Conservation (phyloP, 2,888 invertebrate genomes). For the Arctia plantaginis region DNA sequence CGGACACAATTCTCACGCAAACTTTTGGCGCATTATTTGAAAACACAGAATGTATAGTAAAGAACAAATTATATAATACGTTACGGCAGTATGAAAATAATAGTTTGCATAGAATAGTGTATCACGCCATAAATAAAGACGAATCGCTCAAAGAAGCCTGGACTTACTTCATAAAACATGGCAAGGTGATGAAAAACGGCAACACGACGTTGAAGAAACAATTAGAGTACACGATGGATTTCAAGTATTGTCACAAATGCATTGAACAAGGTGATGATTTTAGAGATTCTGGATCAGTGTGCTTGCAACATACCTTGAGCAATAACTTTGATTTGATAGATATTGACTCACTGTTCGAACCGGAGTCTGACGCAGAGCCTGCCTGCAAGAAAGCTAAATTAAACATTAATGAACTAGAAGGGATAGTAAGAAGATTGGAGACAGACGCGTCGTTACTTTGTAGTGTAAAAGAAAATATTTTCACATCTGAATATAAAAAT, state of each 20-base stretch:
- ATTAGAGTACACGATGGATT: conserved; percentile 39
- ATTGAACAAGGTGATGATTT: conserved; percentile 34
- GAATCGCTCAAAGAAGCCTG: conserved; percentile 51
- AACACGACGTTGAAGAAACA: conserved; percentile 44
- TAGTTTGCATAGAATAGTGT: conserved; percentile 53
- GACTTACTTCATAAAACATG: conserved; percentile 40
- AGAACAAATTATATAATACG: conserved; percentile 52
- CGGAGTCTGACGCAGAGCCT: conserved; percentile 66
- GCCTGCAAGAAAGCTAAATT: conserved; percentile 61
- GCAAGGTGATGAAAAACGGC: conserved; percentile 22
- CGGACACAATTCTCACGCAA: conserved; percentile 49
- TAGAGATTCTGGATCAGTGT: conserved; percentile 17
- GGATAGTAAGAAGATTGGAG: conserved; percentile 67
- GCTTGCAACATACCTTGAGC: conserved; percentile 42
- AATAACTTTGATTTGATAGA: conserved; percentile 73
- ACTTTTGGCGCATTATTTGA: conserved; percentile 57
- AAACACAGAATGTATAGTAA: conserved; percentile 52
- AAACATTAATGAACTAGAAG: conserved; percentile 38
- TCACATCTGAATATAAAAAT: conserved; percentile 57
- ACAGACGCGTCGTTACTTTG: conserved; percentile 59
- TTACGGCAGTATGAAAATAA: conserved; percentile 43
- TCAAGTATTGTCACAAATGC: conserved; percentile 65
- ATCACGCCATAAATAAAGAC: conserved; percentile 51
- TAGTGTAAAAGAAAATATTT: conserved; percentile 61
- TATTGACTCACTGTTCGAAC: conserved; percentile 66